phyloP scores from a whole-genome alignment of 2,888 invertebrate species.

The Gari tellinella region DNA sequence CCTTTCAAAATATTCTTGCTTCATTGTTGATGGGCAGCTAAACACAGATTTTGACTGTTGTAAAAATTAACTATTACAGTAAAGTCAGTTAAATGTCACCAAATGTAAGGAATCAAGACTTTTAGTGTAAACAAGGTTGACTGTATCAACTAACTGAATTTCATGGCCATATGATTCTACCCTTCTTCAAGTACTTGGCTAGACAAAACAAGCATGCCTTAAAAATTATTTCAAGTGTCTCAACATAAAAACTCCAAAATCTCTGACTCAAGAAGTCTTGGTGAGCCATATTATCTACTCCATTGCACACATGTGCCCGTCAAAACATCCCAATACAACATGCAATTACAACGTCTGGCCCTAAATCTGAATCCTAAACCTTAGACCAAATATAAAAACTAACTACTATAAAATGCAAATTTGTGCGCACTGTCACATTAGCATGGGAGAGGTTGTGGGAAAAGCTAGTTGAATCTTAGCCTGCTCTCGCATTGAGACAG shows the following conservation, averaged over 20 bases:
- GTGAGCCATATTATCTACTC: not conserved
- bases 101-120: no score
- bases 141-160: slow-evolving; percentile 1
- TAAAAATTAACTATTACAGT: no score
- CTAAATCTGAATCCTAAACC: slow-evolving; percentile 13
- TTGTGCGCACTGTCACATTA: slow-evolving; percentile 4
- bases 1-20: no score
- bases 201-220: no score
- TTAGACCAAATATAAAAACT: slow-evolving; percentile 38
- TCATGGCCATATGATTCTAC: slow-evolving; percentile 2
- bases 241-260: no score
- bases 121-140: no score
- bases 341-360: slow-evolving; percentile 48
- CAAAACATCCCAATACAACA: slow-evolving; percentile 37
- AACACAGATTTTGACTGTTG: no score
- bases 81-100: no score
- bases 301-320: slow-evolving; percentile 19
- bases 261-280: no score
- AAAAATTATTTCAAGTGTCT: no score
- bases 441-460: slow-evolving; percentile 53
- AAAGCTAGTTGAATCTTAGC: slow-evolving; percentile 32
- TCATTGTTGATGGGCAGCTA: no score
- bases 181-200: no score
- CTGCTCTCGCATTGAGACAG: slow-evolving; percentile 24
- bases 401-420: slow-evolving; percentile 52